Conservation (phyloP, 2,888 invertebrate genomes). For the Troilus luridus region DNA sequence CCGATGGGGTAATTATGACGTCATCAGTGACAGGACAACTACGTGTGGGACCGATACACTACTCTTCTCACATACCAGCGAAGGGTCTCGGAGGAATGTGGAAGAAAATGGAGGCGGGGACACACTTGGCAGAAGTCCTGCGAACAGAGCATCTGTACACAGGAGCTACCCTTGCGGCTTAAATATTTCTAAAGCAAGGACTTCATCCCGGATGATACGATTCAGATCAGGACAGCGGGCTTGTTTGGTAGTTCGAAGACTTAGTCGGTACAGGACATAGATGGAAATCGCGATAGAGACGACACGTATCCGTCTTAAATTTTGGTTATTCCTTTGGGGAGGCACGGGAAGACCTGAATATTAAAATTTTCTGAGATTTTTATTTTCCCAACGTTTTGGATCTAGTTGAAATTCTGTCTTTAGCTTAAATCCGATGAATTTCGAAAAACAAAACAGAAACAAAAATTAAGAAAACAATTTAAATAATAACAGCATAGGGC, state of each 20-base stretch:
- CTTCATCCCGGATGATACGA: background rate
- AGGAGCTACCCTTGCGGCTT: background rate
- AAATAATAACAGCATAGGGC: no score
- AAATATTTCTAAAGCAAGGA: constrained; percentile 4
- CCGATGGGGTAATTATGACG: constrained; percentile 22
- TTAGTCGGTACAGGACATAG: background rate
- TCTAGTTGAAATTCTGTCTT: background rate
- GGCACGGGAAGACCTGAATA: background rate
- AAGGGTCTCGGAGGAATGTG: background rate
- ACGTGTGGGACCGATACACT: background rate
- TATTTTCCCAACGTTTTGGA: background rate
- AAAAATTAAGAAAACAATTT: no score
- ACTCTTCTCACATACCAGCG: constrained; percentile 21
- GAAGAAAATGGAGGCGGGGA: background rate
- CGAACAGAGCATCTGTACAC: background rate
- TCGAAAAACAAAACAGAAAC: background rate
- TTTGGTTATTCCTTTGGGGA: constrained; percentile 4
- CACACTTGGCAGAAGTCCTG: constrained; percentile 33
- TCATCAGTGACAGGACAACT: constrained; percentile 11
- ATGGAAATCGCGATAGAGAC: background rate
- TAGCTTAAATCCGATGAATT: background rate
- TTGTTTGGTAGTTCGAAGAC: background rate
- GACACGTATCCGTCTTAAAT: background rate
- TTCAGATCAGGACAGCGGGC: background rate
- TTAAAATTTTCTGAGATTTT: background rate